Conservation (phyloP, 2,797 vertebrate genomes). For the Hippopotamyrus pictus region DNA sequence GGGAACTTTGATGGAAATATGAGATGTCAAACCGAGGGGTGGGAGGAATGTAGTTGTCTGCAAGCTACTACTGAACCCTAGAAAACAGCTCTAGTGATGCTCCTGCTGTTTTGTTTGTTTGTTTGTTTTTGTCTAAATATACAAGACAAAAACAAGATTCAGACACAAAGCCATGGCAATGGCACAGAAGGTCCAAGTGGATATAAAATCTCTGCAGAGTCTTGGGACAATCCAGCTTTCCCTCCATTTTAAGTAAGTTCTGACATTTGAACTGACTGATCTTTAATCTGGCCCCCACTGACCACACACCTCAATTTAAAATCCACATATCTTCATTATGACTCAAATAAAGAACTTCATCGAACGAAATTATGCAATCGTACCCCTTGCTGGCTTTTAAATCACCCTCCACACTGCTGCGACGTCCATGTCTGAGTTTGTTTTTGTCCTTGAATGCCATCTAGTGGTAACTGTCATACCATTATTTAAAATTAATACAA, state of each 20-base stretch:
- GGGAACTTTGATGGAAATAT: background rate
- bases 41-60: background rate
- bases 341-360: background rate
- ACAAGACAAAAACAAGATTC: background rate
- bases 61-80: background rate
- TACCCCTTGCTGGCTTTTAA: background rate
- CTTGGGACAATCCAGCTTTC: background rate
- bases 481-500: background rate
- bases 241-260: background rate
- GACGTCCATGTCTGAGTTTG: background rate
- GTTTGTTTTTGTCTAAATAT: background rate
- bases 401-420: background rate
- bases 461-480: background rate
- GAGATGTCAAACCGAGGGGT: background rate
- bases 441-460: background rate
- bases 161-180: background rate
- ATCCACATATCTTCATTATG: background rate
- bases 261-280: background rate
- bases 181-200: background rate
- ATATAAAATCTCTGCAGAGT: background rate
- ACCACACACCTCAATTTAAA: background rate
- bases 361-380: background rate
- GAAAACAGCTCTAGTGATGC: background rate
- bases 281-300: background rate
- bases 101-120: background rate